Conservation (phyloP, 2,113 vertebrate genomes). For the Mustela lutreola region DNA sequence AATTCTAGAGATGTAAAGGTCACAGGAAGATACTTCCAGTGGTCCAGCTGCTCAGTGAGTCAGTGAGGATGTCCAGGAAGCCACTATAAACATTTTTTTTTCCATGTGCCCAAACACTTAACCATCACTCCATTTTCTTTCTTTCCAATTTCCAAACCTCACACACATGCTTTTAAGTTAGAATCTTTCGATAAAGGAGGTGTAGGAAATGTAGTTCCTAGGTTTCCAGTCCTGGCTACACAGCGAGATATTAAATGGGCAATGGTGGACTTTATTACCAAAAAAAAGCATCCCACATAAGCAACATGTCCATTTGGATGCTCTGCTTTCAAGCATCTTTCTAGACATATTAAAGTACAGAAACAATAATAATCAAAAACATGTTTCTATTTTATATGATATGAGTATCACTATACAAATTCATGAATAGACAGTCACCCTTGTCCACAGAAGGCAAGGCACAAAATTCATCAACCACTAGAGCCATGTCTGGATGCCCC, state of each 20-base stretch:
- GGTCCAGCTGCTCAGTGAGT: not conserved
- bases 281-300: not conserved
- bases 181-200: not conserved
- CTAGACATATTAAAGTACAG: not conserved
- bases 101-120: not conserved
- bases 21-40: not conserved
- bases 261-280: not conserved
- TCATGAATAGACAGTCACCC: not conserved
- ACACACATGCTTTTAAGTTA: not conserved
- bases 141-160: not conserved
- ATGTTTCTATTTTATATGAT: not conserved
- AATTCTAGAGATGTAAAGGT: not conserved
- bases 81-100: not conserved
- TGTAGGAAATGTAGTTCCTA: not conserved
- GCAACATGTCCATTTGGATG: not conserved
- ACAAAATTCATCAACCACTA: not conserved
- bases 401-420: not conserved
- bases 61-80: not conserved
- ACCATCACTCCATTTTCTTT: not conserved
- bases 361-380: not conserved
- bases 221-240: not conserved
- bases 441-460: not conserved
- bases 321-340: not conserved
- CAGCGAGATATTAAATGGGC: not conserved
- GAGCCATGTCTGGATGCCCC: not conserved